phyloP scores from a whole-genome alignment of 2,888 invertebrate species.

The Melanotus villosus region DNA sequence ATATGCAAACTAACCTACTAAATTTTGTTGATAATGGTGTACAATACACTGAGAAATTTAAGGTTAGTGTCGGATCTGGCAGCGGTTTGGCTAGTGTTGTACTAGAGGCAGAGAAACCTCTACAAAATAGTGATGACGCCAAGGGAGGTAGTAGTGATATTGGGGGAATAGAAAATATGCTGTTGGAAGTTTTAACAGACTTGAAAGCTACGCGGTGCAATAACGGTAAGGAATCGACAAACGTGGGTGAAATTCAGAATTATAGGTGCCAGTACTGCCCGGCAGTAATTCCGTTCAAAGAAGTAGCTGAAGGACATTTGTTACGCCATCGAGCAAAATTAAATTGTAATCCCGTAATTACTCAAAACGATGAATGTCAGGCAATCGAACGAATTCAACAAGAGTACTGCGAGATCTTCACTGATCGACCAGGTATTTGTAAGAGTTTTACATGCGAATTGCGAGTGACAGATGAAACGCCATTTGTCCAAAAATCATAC shows the following conservation, averaged over 20 bases:
- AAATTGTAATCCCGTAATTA: not conserved
- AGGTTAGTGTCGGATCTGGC: too few species aligned
- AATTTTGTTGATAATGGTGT: not conserved
- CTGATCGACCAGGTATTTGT: not conserved
- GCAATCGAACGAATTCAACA: not conserved
- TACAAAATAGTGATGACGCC: not conserved
- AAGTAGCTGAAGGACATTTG: not conserved
- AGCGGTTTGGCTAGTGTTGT: too few species aligned
- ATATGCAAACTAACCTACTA: not conserved
- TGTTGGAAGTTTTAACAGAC: not conserved
- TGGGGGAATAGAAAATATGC: not conserved
- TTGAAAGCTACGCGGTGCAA: too few species aligned
- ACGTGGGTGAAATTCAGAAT: not conserved
- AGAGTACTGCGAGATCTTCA: not conserved
- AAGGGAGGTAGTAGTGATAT: too few species aligned
- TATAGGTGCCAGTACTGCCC: not conserved
- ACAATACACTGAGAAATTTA: not conserved
- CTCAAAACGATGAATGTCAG: not conserved
- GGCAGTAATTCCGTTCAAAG: not conserved
- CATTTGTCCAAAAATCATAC: constrained; percentile 5
- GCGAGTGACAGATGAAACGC: not conserved
- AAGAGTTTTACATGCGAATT: not conserved
- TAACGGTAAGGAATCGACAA: not conserved
- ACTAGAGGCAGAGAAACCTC: not conserved
- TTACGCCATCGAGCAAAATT: not conserved